phyloP scores from a whole-genome alignment of 2,888 invertebrate species.

The Ochlodes sylvanus region DNA sequence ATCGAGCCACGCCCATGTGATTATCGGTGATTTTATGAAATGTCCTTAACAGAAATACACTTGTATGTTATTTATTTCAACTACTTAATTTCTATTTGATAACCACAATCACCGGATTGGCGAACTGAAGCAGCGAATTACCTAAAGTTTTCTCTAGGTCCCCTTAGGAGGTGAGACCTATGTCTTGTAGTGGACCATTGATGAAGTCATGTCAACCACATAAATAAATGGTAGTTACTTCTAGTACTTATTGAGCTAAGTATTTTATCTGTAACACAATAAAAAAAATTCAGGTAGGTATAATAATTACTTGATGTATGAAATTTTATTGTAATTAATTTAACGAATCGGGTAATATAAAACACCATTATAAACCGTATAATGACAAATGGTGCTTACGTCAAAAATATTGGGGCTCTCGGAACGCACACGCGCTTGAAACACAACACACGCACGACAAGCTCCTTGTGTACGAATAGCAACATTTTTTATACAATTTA shows the following conservation, averaged over 20 bases:
- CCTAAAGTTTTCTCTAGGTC: no score
- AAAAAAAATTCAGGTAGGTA: no score
- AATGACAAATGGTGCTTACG: conserved; percentile 8
- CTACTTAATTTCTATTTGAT: no score
- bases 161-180: no score
- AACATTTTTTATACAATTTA: conserved; percentile 80
- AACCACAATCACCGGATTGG: no score
- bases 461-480: conserved; percentile 55
- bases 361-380: conserved; percentile 5
- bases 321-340: conserved; percentile 5
- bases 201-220: no score
- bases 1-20: conserved; percentile 71
- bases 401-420: conserved; percentile 12
- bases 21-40: conserved; percentile 40
- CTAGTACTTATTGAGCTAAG: no score
- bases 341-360: not conserved
- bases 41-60: not conserved
- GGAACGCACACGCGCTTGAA: conserved; percentile 50
- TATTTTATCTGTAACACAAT: no score
- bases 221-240: no score
- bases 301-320: no score
- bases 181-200: no score
- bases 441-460: conserved; percentile 51
- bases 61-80: not conserved
- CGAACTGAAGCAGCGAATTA: no score